Base-by-base conservation (phyloP, 2,888 invertebrate genomes). In the Hyppa rectilinea region DNA sequence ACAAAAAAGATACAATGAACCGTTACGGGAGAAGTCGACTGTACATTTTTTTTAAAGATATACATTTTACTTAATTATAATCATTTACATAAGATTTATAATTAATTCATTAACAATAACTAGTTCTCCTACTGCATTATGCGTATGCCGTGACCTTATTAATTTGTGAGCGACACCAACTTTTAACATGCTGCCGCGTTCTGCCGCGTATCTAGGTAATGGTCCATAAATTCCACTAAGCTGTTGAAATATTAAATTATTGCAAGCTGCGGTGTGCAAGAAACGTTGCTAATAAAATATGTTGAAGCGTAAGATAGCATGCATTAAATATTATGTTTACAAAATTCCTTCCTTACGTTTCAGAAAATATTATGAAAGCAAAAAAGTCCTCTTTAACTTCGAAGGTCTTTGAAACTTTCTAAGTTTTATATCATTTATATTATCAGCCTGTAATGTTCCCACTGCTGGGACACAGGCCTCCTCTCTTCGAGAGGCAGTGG, bases 171-270 rank as follows among this genome's bases (percentile, higher is more conserved):
- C 56, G 64, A 59, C 64, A 56, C 31, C 34, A 76, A 71, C 64
- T 76, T 80, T 80, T 80, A 71, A 31, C 53, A 45, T 17, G 43
- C 5, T 49, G 55, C 70, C 59, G 43, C 58, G 26, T 17, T 49
- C 5, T 49, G 55, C 70, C 59, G 43, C 58, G 26, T 65, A 64
- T 58, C 23, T 49, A 45, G 10, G 62, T 80, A 62, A 80, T 80
- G 76, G 64, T 52, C 56, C 64, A 76, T 80, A 65, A 65, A 72
- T 80, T 68, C 64, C 67, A 29, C 71, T 71, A 59, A 65, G 52
- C 47, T 53, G 45, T 12, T 80, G 49, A 68, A 79, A 76, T 79
- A 80, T 68, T 79, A 71, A 79, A 61, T 68, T 55, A 59, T 49
- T 55, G 53, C 67, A 59, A 26, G 36, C 38, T 17, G 34, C 17